Evolutionary conservation across 2,797 vertebrate species (phyloP), one percentile per base, ranked within the genome.

Genomic region (Tangara arthus): DNA sequence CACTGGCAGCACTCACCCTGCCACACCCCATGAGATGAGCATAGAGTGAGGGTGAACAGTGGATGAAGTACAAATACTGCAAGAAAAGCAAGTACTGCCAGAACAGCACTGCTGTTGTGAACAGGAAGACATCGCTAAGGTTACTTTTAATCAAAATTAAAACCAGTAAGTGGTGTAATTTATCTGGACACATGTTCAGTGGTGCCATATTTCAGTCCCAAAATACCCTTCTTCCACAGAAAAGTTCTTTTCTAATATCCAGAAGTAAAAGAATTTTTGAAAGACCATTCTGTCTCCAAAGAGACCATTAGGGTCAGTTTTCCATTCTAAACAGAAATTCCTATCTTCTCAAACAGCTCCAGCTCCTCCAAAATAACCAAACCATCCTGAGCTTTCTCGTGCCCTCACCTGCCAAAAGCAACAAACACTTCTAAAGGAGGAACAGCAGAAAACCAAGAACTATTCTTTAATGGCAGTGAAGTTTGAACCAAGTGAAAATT

Each of bases 281-380:
- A 82, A 91, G 81, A 73, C 78, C 71, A 66, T 92, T 92, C 83
- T 72, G 91, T 71, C 82, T 94, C 96, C 82, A 89, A 93, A 83
- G 77, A 94, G 80, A 90, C 77, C 80, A 84, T 66, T 84, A 72
- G 63, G 73, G 93, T 94, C 80, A 71, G 30, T 75, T 90, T 93
- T 94, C 85, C 77, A 65, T 84, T 93, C 90, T 93, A 49, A 95
- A 87, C 27, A 93, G 65, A 88, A 94, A 93, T 80, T 89, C 70
- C 82, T 76, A 92, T 94, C 77, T 84, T 73, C 86, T 87, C 63
- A 53, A 87, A 86, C 69, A 79, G 82, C 80, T 66, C 77, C 57
- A 83, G 60, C 87, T 89, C 32, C 93, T 94, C 87, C 94, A 96
- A 95, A 96, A 71, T 85, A 96, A 96, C 82, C 91, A 94, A 96